Evolutionary conservation across 1,140 invertebrate genomes (phyloP).

Genomic region (Ladona fulva): DNA sequence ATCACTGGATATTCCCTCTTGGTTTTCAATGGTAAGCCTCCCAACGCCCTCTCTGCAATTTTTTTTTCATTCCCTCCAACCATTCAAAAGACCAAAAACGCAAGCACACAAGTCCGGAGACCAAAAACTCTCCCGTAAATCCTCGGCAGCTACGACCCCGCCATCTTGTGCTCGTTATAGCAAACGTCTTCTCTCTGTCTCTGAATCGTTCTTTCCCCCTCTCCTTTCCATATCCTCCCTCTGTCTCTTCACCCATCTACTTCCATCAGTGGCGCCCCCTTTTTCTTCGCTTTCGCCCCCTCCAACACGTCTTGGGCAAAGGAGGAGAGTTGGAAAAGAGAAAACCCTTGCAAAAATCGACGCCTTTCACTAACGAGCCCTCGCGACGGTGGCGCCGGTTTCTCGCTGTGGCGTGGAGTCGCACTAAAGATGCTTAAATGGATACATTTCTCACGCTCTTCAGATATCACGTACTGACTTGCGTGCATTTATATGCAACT

Average conservation of each 20-base stretch:
- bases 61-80: not conserved
- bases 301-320: not conserved
- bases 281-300: not conserved
- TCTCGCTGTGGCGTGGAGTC: not conserved
- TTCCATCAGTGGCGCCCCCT: too few species aligned
- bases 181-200: not conserved
- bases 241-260: not conserved
- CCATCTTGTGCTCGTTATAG: not conserved
- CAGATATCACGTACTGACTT: too few species aligned
- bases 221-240: not conserved
- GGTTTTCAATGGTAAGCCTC: too few species aligned
- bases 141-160: not conserved
- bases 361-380: conserved; percentile 1
- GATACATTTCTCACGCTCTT: not conserved
- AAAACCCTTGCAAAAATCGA: not conserved
- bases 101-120: too few species aligned
- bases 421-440: not conserved
- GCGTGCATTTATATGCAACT: too few species aligned
- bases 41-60: not conserved
- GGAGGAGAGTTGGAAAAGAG: not conserved
- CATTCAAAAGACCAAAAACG: too few species aligned
- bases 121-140: too few species aligned
- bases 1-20: too few species aligned
- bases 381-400: not conserved
- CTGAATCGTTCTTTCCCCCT: not conserved